Evolutionary conservation across 2,797 vertebrate genomes (phyloP), one percentile per base, ranked within the genome.

Genomic region (Urophycis tenuis): DNA sequence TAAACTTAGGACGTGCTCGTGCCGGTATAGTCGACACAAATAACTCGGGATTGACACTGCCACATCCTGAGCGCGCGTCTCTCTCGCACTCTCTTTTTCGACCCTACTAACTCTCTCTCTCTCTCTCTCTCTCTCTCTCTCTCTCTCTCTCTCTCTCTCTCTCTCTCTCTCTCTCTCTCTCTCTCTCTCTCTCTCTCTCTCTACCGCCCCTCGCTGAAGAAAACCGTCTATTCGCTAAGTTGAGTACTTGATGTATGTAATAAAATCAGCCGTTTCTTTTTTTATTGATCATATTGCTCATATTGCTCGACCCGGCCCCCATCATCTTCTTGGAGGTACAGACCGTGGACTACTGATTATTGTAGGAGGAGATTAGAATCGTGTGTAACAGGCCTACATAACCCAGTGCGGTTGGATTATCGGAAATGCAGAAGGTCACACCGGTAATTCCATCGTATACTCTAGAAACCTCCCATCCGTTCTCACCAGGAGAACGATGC

Each of bases 401-500:
- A 22, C 49, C 25, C 64, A 31, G 31, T 34, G 7, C 34, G 70
- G 29, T 30, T 71, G 70, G 29, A 31, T 33, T 11, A 31, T 30
- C 31, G 12, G 17, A 41, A 41, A 41, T 41, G 14, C 39, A 41
- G 39, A 41, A 41, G 39, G 39, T 41, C 39, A 17, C 39, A 41
- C 39, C 15, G 15, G 19, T 71, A 31, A 31, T 14, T 15, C 0
- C 11, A 31, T 71, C n/a, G 31, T 71, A 31, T 34, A 31, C 30
- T 69, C 10, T 29, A 30, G n/a, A 5, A 69, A 8, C n/a, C 22
- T 36, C 39, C 17, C n/a, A 73, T 14, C 81, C 32, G 71, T 78
- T 15, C 73, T 77, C 32, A n/a, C 8, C 78, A 74, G 80, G 79
- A 83, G 49, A 73, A 80, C 25, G 84, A 81, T 71, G 84, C 84